Conservation (phyloP, 2,888 invertebrate species). For the Proisotoma minuta region DNA sequence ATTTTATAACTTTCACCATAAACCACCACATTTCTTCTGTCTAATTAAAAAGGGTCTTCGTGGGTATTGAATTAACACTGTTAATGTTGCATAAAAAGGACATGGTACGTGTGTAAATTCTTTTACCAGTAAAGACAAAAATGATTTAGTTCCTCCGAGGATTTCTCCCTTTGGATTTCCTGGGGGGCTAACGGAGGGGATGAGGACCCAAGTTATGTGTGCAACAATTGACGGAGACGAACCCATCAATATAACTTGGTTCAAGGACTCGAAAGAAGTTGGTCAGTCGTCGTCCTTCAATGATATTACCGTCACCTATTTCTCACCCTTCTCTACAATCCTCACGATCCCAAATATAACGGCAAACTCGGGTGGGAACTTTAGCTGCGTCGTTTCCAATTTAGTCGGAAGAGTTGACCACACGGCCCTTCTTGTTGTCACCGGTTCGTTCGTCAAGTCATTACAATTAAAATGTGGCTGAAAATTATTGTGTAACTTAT, state of each 20-base stretch:
- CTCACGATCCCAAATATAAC: constrained; percentile 59
- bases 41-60: no score
- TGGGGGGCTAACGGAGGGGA: constrained; percentile 50
- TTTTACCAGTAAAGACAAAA: no score
- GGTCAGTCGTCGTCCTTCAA: constrained; percentile 41
- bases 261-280: constrained; percentile 56
- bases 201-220: constrained; percentile 50
- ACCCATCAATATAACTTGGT: constrained; percentile 62
- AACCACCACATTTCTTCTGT: no score
- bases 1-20: not conserved
- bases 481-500: no score
- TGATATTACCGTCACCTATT: constrained; percentile 57
- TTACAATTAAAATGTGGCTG: no score
- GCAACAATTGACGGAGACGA: constrained; percentile 55
- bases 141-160: constrained; percentile 49
- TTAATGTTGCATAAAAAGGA: not conserved
- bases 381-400: constrained; percentile 60
- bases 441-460: no score
- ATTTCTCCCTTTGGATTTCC: constrained; percentile 53
- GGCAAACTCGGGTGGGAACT: constrained; percentile 59
- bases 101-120: constrained; percentile 2
- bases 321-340: constrained; percentile 60
- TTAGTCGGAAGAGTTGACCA: constrained; percentile 59
- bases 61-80: not conserved
- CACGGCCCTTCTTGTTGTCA: constrained; percentile 59